These are phyloP conservation scores for Perithous albicinctus DNA, from an alignment of 2,888 invertebrate species.

Conservation along the genomic window DNA sequence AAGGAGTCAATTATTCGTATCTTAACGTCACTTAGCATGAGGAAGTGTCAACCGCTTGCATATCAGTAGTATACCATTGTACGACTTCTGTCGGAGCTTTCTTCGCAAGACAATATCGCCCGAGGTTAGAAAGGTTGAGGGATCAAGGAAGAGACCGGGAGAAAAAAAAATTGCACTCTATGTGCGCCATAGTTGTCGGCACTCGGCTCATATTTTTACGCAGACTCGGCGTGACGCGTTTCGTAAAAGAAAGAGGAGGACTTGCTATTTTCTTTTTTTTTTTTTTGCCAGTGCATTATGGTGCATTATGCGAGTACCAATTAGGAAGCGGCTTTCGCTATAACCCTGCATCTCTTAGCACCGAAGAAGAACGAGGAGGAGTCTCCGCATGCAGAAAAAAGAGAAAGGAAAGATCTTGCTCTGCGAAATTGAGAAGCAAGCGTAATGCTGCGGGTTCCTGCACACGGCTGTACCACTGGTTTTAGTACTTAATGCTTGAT, in stretches of 20 bases:
- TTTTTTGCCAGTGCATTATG: too few species aligned
- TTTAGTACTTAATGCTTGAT: constrained; percentile 34
- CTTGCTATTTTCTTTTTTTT: too few species aligned
- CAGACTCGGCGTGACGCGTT: constrained; percentile 28
- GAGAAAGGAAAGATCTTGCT: constrained; percentile 4
- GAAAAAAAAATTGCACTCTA: constrained; percentile 13
- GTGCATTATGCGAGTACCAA: constrained; percentile 64
- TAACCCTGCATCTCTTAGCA: constrained; percentile 18
- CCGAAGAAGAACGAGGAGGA: constrained; percentile 9
- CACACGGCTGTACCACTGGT: constrained; percentile 10
- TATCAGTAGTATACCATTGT: too few species aligned
- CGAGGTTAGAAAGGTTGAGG: background rate
- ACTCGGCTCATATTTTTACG: constrained; percentile 44
- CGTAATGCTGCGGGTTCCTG: constrained; percentile 37
- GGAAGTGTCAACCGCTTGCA: background rate
- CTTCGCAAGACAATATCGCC: background rate
- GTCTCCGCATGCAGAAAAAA: background rate
- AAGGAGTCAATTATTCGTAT: background rate
- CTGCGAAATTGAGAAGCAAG: constrained; percentile 55
- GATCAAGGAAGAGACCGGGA: background rate
- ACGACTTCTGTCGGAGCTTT: background rate
- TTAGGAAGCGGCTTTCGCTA: constrained; percentile 47
- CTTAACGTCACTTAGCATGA: background rate
- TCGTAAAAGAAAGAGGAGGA: constrained; percentile 28
- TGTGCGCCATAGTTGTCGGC: background rate